Base-by-base conservation (phyloP, 2,113 vertebrate genomes). In the Xiphophorus hellerii region DNA sequence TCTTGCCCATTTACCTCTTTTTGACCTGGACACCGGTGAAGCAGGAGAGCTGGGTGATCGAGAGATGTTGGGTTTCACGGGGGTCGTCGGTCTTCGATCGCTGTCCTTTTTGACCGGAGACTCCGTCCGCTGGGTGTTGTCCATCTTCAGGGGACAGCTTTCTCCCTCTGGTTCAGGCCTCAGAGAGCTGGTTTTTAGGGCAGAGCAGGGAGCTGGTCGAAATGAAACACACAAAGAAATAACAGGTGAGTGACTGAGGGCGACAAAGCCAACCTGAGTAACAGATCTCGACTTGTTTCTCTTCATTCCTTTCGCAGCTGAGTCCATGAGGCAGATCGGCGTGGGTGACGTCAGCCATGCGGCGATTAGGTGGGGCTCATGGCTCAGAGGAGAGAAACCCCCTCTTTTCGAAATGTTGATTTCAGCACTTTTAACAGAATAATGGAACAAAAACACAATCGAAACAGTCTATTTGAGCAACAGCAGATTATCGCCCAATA, bases 161-260 rank as follows among this genome's bases (percentile, higher is more conserved):
- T 81, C 87, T 67, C 91, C 92, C 73, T 93, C 91, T 0, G 89
- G 89, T 42, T 89, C 87, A 5, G 86, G 85, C 54, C 87, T 88
- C 0, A 67, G 77, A 11, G 77, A 84, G 28, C 80, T 88, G 10
- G 54, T 37, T 25, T 92, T 86, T 17, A 84, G 72, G 67, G 75
- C 80, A 28, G 85, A 60, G 31, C 65, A 66, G 30, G 83, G 78
- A 89, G 90, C 93, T 92, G 81, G 9, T 66, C 3, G 1, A 62
- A 83, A 60, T 85, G 44, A 83, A 48, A 84, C 68, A 86, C 27
- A 80, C 17, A 62, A 60, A 61, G 77, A 13, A 15, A 58, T 71
- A 85, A 75, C 48, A 74, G 81, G 74, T 74, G 31, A 80, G 76
- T 35, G 63, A 83, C 79, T 28, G 44, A 74, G 33, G 33, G 64